Evolutionary conservation across 2,888 invertebrate genomes (phyloP).

Genomic region (Netelia melanura): DNA sequence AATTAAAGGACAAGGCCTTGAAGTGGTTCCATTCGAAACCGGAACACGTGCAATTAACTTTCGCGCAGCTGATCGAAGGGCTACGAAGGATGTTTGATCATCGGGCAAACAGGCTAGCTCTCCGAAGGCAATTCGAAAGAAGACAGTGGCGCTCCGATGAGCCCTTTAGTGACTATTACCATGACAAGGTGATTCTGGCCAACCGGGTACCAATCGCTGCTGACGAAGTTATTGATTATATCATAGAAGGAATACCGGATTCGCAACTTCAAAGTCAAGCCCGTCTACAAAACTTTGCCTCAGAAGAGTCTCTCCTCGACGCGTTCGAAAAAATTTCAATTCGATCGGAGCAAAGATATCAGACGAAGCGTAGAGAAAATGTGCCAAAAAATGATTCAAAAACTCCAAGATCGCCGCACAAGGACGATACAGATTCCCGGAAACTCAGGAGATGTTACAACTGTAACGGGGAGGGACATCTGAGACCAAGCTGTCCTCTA

Average conservation of each 20-base stretch:
- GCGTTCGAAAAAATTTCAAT: conserved; percentile 66
- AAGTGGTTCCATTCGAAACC: conserved; percentile 61
- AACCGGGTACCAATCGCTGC: conserved; percentile 65
- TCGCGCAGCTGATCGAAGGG: conserved; percentile 34
- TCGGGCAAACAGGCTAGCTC: conserved; percentile 48
- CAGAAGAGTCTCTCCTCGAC: conserved; percentile 50
- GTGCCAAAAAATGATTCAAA: neutral
- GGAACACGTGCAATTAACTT: conserved; percentile 46
- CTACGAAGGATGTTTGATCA: conserved; percentile 68
- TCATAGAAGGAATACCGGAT: conserved; percentile 71
- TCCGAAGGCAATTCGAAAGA: conserved; percentile 69
- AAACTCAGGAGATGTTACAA: neutral
- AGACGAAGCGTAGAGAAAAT: neutral
- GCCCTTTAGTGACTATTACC: conserved; percentile 66
- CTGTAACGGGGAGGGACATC: neutral
- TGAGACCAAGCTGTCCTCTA: neutral
- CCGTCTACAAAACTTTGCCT: conserved; percentile 61
- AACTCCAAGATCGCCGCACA: neutral
- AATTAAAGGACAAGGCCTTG: neutral
- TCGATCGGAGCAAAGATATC: conserved; percentile 15
- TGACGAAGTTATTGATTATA: conserved; percentile 68
- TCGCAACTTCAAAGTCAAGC: conserved; percentile 65
- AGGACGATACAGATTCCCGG: neutral
- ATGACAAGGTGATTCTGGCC: conserved; percentile 67
- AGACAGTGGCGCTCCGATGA: conserved; percentile 64